Percentiles rank a stretch among this genome's conserved stretches.
These are phyloP conservation scores for Anastrepha obliqua DNA, from an alignment of 1,140 invertebrate genomes.

Conservation along the genomic window DNA sequence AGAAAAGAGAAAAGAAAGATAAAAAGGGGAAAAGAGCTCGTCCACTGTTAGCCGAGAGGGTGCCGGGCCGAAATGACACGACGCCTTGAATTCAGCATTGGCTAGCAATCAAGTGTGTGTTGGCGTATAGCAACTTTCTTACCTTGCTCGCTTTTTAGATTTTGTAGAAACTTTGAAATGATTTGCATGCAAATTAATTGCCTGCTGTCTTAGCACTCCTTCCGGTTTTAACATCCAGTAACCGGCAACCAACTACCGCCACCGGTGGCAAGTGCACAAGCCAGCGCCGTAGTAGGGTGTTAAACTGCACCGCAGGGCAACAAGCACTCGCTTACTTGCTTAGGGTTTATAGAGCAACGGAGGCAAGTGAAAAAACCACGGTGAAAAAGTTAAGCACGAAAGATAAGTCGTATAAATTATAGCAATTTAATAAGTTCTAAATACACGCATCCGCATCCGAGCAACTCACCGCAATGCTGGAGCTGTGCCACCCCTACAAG, in stretches of 20 bases:
- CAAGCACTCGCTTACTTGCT: background rate
- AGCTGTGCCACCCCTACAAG: background rate
- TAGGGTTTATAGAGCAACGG: background rate
- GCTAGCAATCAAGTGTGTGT: background rate
- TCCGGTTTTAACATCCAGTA: background rate
- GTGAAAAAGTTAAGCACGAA: constrained; percentile 23
- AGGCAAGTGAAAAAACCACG: background rate
- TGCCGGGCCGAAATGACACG: background rate
- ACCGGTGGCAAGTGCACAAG: background rate
- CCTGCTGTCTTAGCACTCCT: constrained; percentile 60
- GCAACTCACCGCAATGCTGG: background rate
- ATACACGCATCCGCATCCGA: constrained; percentile 68
- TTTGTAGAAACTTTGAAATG: constrained; percentile 64
- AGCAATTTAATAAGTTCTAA: constrained; percentile 75
- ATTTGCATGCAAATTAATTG: constrained; percentile 74
- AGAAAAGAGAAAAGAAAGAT: background rate
- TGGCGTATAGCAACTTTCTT: background rate
- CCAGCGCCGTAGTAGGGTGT: background rate
- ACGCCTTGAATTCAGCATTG: background rate
- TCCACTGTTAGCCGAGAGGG: background rate
- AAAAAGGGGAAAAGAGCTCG: background rate
- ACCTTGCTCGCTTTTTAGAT: constrained; percentile 30
- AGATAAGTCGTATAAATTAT: constrained; percentile 74
- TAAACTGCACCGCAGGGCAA: constrained; percentile 2
- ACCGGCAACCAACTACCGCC: background rate